Evolutionary conservation across 2,113 vertebrate genomes (phyloP).

Genomic region (Zosterops pallidus): DNA sequence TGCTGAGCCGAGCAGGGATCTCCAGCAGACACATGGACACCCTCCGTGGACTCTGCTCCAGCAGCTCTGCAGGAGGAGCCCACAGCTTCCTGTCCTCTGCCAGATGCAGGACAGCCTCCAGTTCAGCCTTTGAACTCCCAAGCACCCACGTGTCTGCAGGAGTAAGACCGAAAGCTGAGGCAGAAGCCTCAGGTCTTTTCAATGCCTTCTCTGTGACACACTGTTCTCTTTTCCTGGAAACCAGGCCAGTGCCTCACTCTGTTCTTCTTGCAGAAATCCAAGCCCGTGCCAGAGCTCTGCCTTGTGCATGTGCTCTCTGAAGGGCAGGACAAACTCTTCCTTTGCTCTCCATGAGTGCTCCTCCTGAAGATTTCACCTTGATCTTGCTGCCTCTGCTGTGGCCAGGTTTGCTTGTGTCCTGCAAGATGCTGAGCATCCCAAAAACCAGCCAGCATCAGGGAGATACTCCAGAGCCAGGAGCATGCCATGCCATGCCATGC

Average conservation of each 20-base stretch:
- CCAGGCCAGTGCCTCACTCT: conserved; percentile 42
- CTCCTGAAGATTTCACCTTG: not conserved
- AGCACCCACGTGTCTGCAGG: not conserved
- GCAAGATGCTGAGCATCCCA: not conserved
- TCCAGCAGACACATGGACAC: not conserved
- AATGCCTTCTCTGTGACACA: conserved; percentile 53
- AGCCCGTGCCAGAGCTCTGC: not conserved
- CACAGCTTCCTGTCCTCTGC: not conserved
- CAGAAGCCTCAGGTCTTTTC: conserved; percentile 50
- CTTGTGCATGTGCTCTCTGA: not conserved
- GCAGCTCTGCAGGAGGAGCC: not conserved
- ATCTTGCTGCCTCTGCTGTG: not conserved
- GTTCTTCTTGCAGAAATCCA: conserved; percentile 22
- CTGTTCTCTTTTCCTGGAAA: conserved; percentile 66
- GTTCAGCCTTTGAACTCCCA: conserved; percentile 14
- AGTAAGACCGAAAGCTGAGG: conserved; percentile 19
- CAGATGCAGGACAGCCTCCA: not conserved
- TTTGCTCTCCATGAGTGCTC: not conserved
- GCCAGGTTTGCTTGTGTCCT: not conserved
- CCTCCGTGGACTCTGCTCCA: not conserved
- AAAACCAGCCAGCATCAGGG: not conserved
- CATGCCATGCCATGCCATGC: not conserved
- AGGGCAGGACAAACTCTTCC: not conserved
- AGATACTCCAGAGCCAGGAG: not conserved
- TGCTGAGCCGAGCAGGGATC: not conserved